phyloP scores from a whole-genome alignment of 2,113 vertebrate genomes.

The Bufo bufo region DNA sequence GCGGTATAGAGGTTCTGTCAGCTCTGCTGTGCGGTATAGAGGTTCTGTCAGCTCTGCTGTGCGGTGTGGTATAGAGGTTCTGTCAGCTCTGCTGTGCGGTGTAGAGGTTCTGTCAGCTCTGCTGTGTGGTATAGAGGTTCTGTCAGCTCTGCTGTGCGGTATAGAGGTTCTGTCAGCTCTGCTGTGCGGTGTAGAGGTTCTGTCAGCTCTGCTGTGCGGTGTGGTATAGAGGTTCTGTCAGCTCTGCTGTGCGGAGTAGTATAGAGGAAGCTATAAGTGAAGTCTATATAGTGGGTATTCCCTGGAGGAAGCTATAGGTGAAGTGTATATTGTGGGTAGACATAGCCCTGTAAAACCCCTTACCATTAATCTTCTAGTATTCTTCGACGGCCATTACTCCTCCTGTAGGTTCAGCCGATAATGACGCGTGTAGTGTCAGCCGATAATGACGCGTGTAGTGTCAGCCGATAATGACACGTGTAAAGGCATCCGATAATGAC shows the following conservation, averaged over 20 bases:
- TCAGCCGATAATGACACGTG: no score
- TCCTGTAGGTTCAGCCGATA: no score
- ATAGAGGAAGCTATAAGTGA: not conserved
- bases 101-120: not conserved
- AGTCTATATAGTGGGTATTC: no score
- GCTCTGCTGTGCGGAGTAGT: not conserved
- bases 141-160: not conserved
- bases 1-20: not conserved
- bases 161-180: not conserved
- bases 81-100: not conserved
- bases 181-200: not conserved
- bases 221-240: not conserved
- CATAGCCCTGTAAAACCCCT: no score
- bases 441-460: no score
- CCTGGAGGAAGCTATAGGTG: not conserved
- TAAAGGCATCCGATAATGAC: no score
- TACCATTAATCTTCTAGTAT: no score
- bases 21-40: not conserved
- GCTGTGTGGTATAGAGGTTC: not conserved
- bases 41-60: not conserved
- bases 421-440: no score
- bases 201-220: not conserved
- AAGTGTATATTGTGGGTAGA: no score
- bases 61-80: not conserved
- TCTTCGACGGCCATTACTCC: no score